Evolutionary conservation across 2,797 vertebrate genomes (phyloP).

Genomic region (Simalia tracyae): DNA sequence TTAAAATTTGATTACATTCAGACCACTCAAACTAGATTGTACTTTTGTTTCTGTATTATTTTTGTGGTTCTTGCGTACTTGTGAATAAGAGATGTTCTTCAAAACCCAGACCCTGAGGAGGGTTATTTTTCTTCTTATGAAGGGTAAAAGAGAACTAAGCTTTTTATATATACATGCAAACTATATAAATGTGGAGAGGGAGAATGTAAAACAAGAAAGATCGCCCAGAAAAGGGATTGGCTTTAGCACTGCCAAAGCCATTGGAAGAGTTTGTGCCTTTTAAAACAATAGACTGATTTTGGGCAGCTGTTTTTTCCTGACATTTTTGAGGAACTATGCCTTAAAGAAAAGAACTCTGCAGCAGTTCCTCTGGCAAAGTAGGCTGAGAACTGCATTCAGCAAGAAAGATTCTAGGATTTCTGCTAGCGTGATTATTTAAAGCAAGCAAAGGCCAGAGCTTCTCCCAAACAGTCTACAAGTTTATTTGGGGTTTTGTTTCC

Average conservation of each 20-base stretch:
- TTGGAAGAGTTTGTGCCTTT: conserved; percentile 91
- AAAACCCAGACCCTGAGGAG: conserved; percentile 36
- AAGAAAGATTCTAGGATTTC: conserved; percentile 70
- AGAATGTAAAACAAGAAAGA: conserved; percentile 39
- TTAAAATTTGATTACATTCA: conserved; percentile 70
- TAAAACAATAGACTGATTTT: conserved; percentile 77
- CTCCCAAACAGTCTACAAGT: conserved; percentile 67
- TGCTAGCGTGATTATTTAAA: conserved; percentile 63
- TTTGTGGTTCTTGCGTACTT: conserved; percentile 66
- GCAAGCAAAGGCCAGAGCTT: conserved; percentile 57
- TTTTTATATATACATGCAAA: conserved; percentile 57
- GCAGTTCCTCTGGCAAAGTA: conserved; percentile 65
- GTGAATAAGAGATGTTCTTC: conserved; percentile 54
- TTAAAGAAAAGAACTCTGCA: conserved; percentile 78
- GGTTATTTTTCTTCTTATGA: conserved; percentile 54
- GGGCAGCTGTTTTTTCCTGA: conserved; percentile 80
- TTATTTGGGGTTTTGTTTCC: conserved; percentile 66
- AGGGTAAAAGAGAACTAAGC: conserved; percentile 63
- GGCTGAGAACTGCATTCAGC: conserved; percentile 59
- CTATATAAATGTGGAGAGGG: conserved; percentile 39
- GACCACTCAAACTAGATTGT: conserved; percentile 73
- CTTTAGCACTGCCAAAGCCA: conserved; percentile 76
- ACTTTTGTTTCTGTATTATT: conserved; percentile 68
- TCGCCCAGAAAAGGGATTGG: conserved; percentile 69
- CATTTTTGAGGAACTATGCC: conserved; percentile 88